Percentiles rank a stretch among this genome's conserved stretches.
Evolutionary conservation across 2,797 vertebrate genomes (phyloP).

Genomic region (Cynodonichthys magdalenae): DNA sequence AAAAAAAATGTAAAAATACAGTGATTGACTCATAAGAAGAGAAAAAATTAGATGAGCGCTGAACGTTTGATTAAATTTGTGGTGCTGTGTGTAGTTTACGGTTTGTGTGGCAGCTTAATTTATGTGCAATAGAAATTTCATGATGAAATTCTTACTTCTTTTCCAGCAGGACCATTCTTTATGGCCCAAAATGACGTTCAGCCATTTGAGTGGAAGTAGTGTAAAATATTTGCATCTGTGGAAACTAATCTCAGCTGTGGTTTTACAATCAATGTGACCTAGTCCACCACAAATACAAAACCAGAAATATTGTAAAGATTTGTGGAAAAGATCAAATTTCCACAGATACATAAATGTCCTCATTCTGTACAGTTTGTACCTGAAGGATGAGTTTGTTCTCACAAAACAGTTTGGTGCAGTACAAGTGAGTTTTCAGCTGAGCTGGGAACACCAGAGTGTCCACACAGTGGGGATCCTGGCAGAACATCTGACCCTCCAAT

Average conservation of each 20-base stretch:
- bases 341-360: slow-evolving; percentile 8
- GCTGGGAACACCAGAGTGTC: slow-evolving; percentile 88
- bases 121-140: slow-evolving; percentile 63
- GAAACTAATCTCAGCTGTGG: slow-evolving; percentile 56
- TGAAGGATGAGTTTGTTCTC: slow-evolving; percentile 87
- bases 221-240: slow-evolving; percentile 56
- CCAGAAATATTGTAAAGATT: slow-evolving; percentile 41
- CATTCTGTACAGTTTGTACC: slow-evolving; percentile 71
- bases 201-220: slow-evolving; percentile 30
- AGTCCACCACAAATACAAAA: slow-evolving; percentile 39
- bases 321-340: slow-evolving; percentile 17
- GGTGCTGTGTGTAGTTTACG: slow-evolving; percentile 43
- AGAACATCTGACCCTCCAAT: slow-evolving; percentile 79
- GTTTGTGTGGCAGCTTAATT: slow-evolving; percentile 46
- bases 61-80: slow-evolving; percentile 65
- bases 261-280: slow-evolving; percentile 53
- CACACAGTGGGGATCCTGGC: slow-evolving; percentile 85
- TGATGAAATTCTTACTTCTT: slow-evolving; percentile 44
- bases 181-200: slow-evolving; percentile 40
- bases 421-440: slow-evolving; percentile 81
- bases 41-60: slow-evolving; percentile 35
- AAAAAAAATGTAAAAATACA: slow-evolving; percentile 14
- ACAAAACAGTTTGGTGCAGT: slow-evolving; percentile 79
- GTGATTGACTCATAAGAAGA: slow-evolving; percentile 19
- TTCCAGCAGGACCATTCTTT: slow-evolving; percentile 41